Base-by-base conservation (phyloP, 2,797 vertebrate species). In the Tauraco hartlaubi region DNA sequence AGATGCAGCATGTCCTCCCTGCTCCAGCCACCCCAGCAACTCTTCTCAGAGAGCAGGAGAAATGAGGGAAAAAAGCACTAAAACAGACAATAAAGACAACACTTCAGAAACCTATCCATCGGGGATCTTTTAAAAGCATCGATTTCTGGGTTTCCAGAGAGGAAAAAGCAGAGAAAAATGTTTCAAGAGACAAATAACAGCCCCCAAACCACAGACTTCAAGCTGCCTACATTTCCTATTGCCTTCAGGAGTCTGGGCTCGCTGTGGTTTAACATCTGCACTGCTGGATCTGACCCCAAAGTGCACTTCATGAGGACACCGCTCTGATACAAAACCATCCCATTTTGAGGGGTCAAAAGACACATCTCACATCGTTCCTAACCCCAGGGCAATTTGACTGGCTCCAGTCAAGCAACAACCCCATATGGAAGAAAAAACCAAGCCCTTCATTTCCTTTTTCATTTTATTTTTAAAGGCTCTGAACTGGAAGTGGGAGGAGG, bases 41-140 rank as follows among this genome's bases (percentile, higher is more conserved):
- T 54, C 75, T 10, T 25, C 49, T 22, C 79, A 67, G 68, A 63
- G 29, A 88, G 39, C 59, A 39, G 51, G 22, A 86, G 69, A 66
- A 92, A 88, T 0, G 49, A 23, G 44, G 44, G 5, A 20, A 2
- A 9, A 73, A 56, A 75, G 28, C 81, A 73, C 78, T 49, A 71
- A 95, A 94, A 63, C 9, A 80, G 81, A 90, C 81, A 88, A 91
- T 79, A 66, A 95, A 94, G 49, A 88, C 89, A 94, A 62, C 69
- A 11, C 72, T 92, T 94, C 88, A 82, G 80, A 94, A 88, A 85
- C 46, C 37, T 84, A 21, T 84, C 88, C 90, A 44, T 66, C 1
- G 9, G 93, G 85, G 83, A 94, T 86, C 85, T 93, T 94, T 93
- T 78, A 90, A 88, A 90, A 90, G 59, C 91, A 96, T 92, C 90